A percentile compares a stretch with the other conserved stretches of the same genome.
phyloP scores from a whole-genome alignment of 1,140 invertebrate genomes.

The Gerris buenoi region DNA sequence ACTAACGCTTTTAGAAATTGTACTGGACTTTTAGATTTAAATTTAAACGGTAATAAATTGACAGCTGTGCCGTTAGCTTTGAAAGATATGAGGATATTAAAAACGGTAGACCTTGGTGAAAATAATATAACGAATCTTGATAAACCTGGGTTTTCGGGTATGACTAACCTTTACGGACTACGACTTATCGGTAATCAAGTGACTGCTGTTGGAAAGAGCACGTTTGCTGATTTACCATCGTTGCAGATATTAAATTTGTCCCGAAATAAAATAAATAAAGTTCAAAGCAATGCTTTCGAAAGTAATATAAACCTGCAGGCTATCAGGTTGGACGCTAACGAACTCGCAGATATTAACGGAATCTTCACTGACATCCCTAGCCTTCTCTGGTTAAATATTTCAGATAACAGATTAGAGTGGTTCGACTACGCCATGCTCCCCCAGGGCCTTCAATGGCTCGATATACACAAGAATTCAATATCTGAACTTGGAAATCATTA shows the following conservation, averaged over 20 bases:
- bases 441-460: conserved; percentile 65
- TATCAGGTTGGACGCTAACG: conserved; percentile 71
- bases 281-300: conserved; percentile 70
- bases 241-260: conserved; percentile 79
- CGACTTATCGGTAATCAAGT: conserved; percentile 75
- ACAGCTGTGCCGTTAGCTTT: conserved; percentile 54
- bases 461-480: conserved; percentile 77
- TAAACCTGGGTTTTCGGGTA: conserved; percentile 62
- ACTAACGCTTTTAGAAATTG: conserved; percentile 67
- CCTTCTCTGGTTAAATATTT: conserved; percentile 77
- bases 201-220: conserved; percentile 64
- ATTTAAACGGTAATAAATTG: conserved; percentile 66
- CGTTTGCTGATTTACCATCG: conserved; percentile 62
- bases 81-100: conserved; percentile 53
- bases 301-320: conserved; percentile 64
- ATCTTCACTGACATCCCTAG: conserved; percentile 67
- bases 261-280: conserved; percentile 60
- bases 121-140: conserved; percentile 60
- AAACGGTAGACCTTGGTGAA: conserved; percentile 64
- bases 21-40: conserved; percentile 58
- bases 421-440: conserved; percentile 83
- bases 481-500: conserved; percentile 60
- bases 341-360: conserved; percentile 65
- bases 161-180: conserved; percentile 64
- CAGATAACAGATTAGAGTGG: conserved; percentile 74